Evolutionary conservation across 2,797 vertebrate genomes (phyloP), one percentile per base, ranked within the genome.

Genomic region (Artibeus lituratus): DNA sequence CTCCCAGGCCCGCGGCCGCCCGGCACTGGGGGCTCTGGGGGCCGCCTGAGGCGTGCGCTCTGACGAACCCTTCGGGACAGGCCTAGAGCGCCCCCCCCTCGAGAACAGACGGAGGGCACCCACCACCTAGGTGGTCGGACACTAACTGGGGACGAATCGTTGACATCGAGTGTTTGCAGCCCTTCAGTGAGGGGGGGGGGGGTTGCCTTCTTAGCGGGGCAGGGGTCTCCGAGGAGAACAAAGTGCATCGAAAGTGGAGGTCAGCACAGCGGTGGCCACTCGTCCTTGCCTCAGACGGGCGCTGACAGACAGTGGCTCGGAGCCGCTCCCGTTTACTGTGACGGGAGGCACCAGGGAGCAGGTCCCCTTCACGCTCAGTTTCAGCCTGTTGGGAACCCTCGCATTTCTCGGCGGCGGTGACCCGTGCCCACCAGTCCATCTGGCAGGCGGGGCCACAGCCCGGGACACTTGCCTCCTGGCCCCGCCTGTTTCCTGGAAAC

Each of bases 301-400:
- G 78, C 73, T 42, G 5, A 39, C 44, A 87, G 55, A 1, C 51
- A 89, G 82, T 18, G 37, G 51, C 77, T 29, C 51, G 24, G 81
- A 26, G 87, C 67, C 26, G 62, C 67, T 93, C 59, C 91, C 49
- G 51, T 77, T 96, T 65, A 72, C 95, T 94, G 87, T 95, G 67
- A 82, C 95, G 94, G 42, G 6, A 29, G 92, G 53, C 87, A 29
- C 15, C 15, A 24, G 95, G 86, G 95, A 97, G 94, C 18, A 2
- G 0, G 81, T 72, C 53, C 78, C 87, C 83, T 93, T 89, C 69
- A 1, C 32, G 87, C 78, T 47, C 73, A 19, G 2, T 92, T 92
- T 82, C 69, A 84, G n/a, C 22, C 1, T 49, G 15, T 70, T 92
- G 83, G 87, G 62, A 95, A 18, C 18, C 73, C 82, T 24, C 15